Conservation (phyloP, 2,797 vertebrate genomes). For the Champsocephalus esox region DNA sequence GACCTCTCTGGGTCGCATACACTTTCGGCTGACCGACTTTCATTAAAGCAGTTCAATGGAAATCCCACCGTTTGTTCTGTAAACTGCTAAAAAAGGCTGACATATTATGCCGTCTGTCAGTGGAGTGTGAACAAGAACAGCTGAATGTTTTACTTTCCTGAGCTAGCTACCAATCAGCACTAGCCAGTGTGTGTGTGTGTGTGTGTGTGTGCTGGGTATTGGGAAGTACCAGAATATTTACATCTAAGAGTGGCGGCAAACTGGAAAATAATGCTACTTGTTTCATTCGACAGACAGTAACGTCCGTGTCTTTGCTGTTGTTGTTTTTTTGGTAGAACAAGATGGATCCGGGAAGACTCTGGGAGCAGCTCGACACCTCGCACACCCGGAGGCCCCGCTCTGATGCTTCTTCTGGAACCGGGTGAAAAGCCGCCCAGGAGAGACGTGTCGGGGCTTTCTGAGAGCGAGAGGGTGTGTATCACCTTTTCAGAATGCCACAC, state of each 20-base stretch:
- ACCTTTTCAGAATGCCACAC: slow-evolving; percentile 78
- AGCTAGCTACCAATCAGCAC: slow-evolving; percentile 62
- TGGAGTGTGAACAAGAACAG: slow-evolving; percentile 78
- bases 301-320: slow-evolving; percentile 52
- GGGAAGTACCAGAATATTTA: slow-evolving; percentile 89
- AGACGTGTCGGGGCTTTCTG: slow-evolving; percentile 57
- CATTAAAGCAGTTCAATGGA: slow-evolving; percentile 67
- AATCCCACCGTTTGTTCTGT: slow-evolving; percentile 60
- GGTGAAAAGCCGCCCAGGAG: slow-evolving; percentile 60
- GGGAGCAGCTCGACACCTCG: slow-evolving; percentile 56
- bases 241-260: slow-evolving; percentile 77
- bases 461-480: slow-evolving; percentile 58
- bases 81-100: slow-evolving; percentile 73
- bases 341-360: slow-evolving; percentile 77
- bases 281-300: slow-evolving; percentile 69
- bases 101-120: slow-evolving; percentile 69
- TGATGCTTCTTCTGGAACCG: slow-evolving; percentile 47
- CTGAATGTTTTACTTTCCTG: slow-evolving; percentile 65
- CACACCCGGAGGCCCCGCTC: slow-evolving; percentile 42
- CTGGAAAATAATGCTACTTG: slow-evolving; percentile 80
- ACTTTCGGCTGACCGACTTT: slow-evolving; percentile 64
- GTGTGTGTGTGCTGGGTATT: slow-evolving; percentile 61
- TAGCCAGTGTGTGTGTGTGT: slow-evolving; percentile 43
- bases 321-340: slow-evolving; percentile 70
- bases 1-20: slow-evolving; percentile 74